A percentile compares a stretch with the other conserved stretches of the same genome.
These are phyloP conservation scores for Aleiodes leptofemur DNA, from an alignment of 2,888 invertebrate species.

Conservation along the genomic window DNA sequence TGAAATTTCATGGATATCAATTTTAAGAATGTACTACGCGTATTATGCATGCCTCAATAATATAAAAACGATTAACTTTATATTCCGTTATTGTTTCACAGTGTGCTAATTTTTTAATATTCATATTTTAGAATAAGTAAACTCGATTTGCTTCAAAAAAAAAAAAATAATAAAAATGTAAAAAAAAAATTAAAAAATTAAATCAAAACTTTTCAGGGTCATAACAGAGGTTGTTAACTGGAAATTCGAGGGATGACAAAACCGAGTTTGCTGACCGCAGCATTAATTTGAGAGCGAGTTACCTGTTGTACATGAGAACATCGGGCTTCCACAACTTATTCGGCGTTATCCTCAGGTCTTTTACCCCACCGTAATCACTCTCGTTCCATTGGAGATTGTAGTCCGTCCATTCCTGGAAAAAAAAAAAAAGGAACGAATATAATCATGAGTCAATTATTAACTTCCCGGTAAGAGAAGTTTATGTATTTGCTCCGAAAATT, in stretches of 20 bases:
- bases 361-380: slow-evolving; percentile 94
- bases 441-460: slow-evolving; percentile 9
- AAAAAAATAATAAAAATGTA: background rate
- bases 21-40: too few species aligned
- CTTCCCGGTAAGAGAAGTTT: too few species aligned
- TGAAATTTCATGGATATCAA: too few species aligned
- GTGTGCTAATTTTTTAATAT: slow-evolving; percentile 15
- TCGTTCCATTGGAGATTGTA: slow-evolving; percentile 98
- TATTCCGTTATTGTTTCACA: slow-evolving; percentile 43
- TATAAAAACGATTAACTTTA: slow-evolving; percentile 39
- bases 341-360: slow-evolving; percentile 95
- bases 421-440: slow-evolving; percentile 48
- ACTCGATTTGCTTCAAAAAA: slow-evolving; percentile 42
- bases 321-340: slow-evolving; percentile 99
- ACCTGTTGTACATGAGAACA: slow-evolving; percentile 99
- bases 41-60: background rate
- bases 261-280: slow-evolving; percentile 22
- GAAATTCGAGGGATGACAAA: slow-evolving; percentile 28
- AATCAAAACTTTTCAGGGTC: background rate
- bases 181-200: background rate
- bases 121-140: slow-evolving; percentile 35
- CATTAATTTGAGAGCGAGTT: slow-evolving; percentile 68
- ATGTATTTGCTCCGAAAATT: too few species aligned
- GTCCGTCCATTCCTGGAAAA: slow-evolving; percentile 95
- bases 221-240: slow-evolving; percentile 14